phyloP scores from a whole-genome alignment of 2,888 invertebrate species.

The Hyposoter didymator region DNA sequence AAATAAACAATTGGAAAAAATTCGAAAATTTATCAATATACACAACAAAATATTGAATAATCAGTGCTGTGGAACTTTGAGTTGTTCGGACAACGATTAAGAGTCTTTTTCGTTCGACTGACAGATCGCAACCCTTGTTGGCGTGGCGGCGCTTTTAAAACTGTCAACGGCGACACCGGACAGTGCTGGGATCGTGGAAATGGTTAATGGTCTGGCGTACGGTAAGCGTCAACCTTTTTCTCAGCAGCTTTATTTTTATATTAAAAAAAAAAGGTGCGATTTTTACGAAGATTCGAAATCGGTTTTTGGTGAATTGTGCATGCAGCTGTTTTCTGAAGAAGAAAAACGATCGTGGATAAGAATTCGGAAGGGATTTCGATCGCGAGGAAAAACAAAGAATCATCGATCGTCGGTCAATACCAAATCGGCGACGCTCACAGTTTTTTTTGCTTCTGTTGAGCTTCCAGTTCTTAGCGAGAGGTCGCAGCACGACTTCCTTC shows the following conservation, averaged over 20 bases:
- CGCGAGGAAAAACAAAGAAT: slow-evolving; percentile 16
- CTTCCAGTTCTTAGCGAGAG: slow-evolving; percentile 50
- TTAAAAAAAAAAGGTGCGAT: not conserved
- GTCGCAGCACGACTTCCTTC: slow-evolving; percentile 44
- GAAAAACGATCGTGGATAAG: not conserved
- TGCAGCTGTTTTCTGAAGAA: not conserved
- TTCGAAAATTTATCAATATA: not conserved
- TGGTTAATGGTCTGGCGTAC: slow-evolving; percentile 82
- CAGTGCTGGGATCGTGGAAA: slow-evolving; percentile 83
- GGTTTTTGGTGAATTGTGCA: not conserved
- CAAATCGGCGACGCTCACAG: not conserved
- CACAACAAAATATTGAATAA: not conserved
- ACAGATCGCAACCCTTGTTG: slow-evolving; percentile 65
- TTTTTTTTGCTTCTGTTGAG: slow-evolving; percentile 34
- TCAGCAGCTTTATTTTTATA: not conserved
- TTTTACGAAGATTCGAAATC: slow-evolving; percentile 2
- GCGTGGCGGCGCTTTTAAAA: slow-evolving; percentile 61
- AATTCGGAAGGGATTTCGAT: slow-evolving; percentile 7
- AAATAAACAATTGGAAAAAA: not conserved
- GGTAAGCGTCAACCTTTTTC: slow-evolving; percentile 75
- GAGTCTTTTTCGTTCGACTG: not conserved
- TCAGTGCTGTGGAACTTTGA: not conserved
- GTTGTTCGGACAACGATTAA: not conserved
- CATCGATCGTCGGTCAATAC: slow-evolving; percentile 59
- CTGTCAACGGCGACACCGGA: slow-evolving; percentile 76